A percentile compares a stretch with the other conserved stretches of the same genome.
Conservation (phyloP, 1,140 invertebrate species). For the Brachionus koreanus region DNA sequence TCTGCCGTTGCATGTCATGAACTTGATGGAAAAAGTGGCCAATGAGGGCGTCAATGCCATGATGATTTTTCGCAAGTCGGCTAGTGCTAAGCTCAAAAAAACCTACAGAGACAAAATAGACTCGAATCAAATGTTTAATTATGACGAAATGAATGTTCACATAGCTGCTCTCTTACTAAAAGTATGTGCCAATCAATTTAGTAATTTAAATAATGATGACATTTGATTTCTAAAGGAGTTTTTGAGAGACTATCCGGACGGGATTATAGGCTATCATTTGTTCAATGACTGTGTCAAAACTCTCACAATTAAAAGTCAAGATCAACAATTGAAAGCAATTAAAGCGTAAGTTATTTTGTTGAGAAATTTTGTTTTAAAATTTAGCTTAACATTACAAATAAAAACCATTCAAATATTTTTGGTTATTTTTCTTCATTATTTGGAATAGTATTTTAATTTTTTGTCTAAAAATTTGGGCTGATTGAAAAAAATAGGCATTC, state of each 20-base stretch:
- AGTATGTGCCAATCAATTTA: not conserved
- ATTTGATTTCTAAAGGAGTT: slow-evolving; percentile 6
- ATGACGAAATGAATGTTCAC: slow-evolving; percentile 43
- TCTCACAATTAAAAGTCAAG: not conserved
- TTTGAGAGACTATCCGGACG: slow-evolving; percentile 40
- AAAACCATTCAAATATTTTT: no score
- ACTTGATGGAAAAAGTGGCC: slow-evolving; percentile 27
- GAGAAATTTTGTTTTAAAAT: no score
- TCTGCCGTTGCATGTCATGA: not conserved
- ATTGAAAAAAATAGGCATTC: no score
- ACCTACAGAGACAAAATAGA: slow-evolving; percentile 11
- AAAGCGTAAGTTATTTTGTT: not conserved
- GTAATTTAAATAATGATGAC: not conserved
- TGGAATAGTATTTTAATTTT: no score
- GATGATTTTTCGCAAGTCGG: slow-evolving; percentile 42
- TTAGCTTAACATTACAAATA: no score
- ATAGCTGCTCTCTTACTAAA: slow-evolving; percentile 29
- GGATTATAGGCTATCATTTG: slow-evolving; percentile 14
- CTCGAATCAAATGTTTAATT: not conserved
- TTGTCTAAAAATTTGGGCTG: no score
- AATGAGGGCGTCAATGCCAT: not conserved
- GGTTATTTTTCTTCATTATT: no score
- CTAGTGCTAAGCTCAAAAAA: slow-evolving; percentile 43
- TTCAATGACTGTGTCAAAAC: slow-evolving; percentile 16
- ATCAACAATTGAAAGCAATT: not conserved